phyloP scores from a whole-genome alignment of 92 coral and sea anemone genomes.

The Palythoa grandis region DNA sequence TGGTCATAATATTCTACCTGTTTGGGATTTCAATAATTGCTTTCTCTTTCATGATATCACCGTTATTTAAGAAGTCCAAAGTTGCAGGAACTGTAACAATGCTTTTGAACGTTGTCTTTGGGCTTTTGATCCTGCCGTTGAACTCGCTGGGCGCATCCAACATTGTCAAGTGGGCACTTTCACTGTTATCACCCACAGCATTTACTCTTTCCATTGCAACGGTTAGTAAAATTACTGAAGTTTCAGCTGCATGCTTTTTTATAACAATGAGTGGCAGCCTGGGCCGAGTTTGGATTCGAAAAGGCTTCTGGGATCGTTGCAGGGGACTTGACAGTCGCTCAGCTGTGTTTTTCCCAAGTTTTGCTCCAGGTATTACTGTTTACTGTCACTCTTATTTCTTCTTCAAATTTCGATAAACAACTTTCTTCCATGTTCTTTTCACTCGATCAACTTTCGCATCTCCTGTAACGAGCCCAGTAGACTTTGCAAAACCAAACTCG shows the following conservation, averaged over 20 bases:
- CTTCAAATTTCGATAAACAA: too few relatives aligned
- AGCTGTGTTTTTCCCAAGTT: too few relatives aligned
- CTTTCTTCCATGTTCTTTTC: too few relatives aligned
- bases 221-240: constrained; percentile 47
- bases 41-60: constrained; percentile 75
- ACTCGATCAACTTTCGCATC: too few relatives aligned
- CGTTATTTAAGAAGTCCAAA: constrained; percentile 83
- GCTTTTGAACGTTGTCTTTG: constrained; percentile 58
- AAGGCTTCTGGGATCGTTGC: too few relatives aligned
- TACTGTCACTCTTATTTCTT: too few relatives aligned
- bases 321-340: too few relatives aligned
- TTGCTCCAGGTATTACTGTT: too few relatives aligned
- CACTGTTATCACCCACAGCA: constrained; percentile 87
- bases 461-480: too few relatives aligned
- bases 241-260: background rate
- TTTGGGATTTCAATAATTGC: constrained; percentile 72
- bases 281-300: too few relatives aligned
- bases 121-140: constrained; percentile 73
- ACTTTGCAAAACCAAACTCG: too few relatives aligned
- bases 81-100: constrained; percentile 75
- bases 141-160: constrained; percentile 54
- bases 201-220: constrained; percentile 65
- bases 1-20: constrained; percentile 76
- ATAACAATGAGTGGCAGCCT: too few relatives aligned
- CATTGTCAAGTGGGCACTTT: constrained; percentile 70